phyloP scores from a whole-genome alignment of 2,113 vertebrate species.

The Centropus unirufus region DNA sequence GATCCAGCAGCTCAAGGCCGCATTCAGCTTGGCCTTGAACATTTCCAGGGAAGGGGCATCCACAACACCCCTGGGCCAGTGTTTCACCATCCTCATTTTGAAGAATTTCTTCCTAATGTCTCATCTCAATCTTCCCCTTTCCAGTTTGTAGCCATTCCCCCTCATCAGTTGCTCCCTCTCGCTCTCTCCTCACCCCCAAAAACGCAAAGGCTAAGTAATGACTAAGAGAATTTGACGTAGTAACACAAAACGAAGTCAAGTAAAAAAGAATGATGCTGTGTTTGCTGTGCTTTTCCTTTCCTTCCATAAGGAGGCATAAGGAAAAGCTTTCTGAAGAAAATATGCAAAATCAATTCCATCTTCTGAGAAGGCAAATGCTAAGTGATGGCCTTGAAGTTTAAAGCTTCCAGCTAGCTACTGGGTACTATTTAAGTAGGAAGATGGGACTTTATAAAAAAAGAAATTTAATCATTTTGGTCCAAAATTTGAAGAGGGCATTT shows the following conservation, averaged over 20 bases:
- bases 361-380: not conserved
- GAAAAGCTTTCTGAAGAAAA: not conserved
- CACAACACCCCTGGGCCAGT: too few relatives aligned
- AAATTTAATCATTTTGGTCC: not conserved
- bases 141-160: too few relatives aligned
- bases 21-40: too few relatives aligned
- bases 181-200: accelerated
- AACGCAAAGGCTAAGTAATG: not conserved
- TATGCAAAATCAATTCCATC: not conserved
- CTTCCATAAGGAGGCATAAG: not conserved
- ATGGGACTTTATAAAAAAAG: not conserved
- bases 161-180: not conserved
- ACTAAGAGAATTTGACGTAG: not conserved
- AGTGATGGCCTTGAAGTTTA: not conserved
- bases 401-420: not conserved
- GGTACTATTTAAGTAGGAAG: not conserved
- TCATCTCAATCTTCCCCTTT: too few relatives aligned
- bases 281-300: not conserved
- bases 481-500: not conserved
- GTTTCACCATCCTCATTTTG: too few relatives aligned
- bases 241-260: not conserved
- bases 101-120: too few relatives aligned
- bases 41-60: too few relatives aligned
- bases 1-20: too few relatives aligned
- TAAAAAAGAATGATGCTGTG: not conserved